A percentile compares a stretch with the other conserved stretches of the same genome.
Conservation (phyloP, 2,888 invertebrate species). For the Nemotelus nigrinus region DNA sequence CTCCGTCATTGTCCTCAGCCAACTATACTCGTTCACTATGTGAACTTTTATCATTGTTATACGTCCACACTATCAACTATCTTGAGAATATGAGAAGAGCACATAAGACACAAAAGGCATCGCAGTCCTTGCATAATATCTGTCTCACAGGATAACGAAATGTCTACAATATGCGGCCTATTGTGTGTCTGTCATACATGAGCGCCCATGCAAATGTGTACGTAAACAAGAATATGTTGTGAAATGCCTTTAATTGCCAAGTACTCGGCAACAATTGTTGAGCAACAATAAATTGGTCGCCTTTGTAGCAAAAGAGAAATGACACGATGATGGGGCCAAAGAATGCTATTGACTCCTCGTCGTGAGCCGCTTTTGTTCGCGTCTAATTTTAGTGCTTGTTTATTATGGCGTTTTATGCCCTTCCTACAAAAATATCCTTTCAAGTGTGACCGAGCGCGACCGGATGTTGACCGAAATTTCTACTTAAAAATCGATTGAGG, state of each 20-base stretch:
- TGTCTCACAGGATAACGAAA: slow-evolving; percentile 2
- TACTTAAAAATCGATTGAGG: too few relatives aligned
- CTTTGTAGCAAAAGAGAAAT: background rate
- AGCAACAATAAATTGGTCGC: background rate
- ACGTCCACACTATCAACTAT: background rate
- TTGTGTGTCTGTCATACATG: background rate
- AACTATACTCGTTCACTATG: background rate
- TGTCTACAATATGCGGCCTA: slow-evolving; percentile 12
- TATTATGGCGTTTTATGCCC: too few relatives aligned
- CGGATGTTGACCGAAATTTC: too few relatives aligned
- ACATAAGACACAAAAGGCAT: slow-evolving; percentile 4
- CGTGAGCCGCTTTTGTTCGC: background rate
- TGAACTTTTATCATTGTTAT: slow-evolving; percentile 13
- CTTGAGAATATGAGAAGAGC: slow-evolving; percentile 15
- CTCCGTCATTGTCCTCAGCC: background rate
- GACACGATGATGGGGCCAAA: background rate
- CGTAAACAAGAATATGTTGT: background rate
- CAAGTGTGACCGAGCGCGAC: too few relatives aligned
- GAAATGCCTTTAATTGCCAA: slow-evolving; percentile 5
- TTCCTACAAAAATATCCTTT: too few relatives aligned
- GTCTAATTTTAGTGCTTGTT: background rate
- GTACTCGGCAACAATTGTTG: slow-evolving; percentile 8
- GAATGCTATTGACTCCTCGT: background rate
- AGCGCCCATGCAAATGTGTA: background rate
- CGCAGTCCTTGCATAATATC: background rate